Evolutionary conservation across 2,797 vertebrate genomes (phyloP).

Genomic region (Gouania willdenowi): DNA sequence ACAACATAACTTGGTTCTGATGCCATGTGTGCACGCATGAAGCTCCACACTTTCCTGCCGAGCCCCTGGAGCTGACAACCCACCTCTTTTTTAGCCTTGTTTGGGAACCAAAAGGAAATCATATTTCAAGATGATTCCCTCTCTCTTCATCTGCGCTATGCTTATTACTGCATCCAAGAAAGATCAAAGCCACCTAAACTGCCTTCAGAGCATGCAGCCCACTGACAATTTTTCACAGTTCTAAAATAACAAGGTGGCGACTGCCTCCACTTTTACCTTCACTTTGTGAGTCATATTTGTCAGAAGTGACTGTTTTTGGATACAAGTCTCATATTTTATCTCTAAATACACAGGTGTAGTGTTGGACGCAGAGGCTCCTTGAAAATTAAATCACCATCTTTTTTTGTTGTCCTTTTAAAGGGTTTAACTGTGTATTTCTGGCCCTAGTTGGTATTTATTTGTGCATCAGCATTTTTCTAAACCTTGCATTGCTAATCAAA

Average conservation of each 20-base stretch:
- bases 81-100: conserved; percentile 56
- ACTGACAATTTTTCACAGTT: conserved; percentile 61
- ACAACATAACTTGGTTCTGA: conserved; percentile 35
- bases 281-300: conserved; percentile 59
- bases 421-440: neutral
- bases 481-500: conserved; percentile 40
- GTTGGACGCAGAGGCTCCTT: conserved; percentile 23
- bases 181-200: conserved; percentile 73
- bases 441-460: conserved; percentile 29
- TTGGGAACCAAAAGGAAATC: conserved; percentile 61
- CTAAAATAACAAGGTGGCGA: conserved; percentile 61
- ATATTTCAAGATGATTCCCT: conserved; percentile 56
- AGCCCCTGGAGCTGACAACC: conserved; percentile 59
- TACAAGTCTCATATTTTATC: conserved; percentile 24
- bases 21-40: conserved; percentile 6
- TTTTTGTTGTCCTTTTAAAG: conserved; percentile 8
- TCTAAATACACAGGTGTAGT: conserved; percentile 12
- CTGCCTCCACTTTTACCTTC: conserved; percentile 65
- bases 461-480: conserved; percentile 20
- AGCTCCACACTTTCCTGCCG: conserved; percentile 27
- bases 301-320: conserved; percentile 45
- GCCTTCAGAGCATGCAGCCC: conserved; percentile 52
- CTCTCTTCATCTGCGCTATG: conserved; percentile 58
- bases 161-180: conserved; percentile 63
- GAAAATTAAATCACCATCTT: conserved; percentile 8